Percentiles rank a stretch among this genome's conserved stretches.
These are phyloP conservation scores for Graptemys geographica DNA, from an alignment of 2,797 vertebrate species.

Conservation along the genomic window DNA sequence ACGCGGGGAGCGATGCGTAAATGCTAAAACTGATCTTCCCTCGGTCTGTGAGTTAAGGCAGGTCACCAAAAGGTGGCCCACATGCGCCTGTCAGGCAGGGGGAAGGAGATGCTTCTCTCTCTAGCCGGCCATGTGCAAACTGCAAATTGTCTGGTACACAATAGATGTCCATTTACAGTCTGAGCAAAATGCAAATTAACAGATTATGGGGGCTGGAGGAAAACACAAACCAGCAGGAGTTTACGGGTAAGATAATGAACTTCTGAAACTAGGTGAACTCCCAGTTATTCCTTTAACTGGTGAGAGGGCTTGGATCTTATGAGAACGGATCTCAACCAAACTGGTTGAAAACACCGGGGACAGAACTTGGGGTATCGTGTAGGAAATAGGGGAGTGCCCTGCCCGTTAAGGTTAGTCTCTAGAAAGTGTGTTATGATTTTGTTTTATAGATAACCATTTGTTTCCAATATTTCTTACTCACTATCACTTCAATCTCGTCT, in stretches of 20 bases:
- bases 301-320: not conserved
- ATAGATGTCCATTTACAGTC: not conserved
- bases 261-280: not conserved
- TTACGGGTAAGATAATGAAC: not conserved
- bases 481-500: not conserved
- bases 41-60: not conserved
- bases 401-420: not conserved
- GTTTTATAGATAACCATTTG: not conserved
- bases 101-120: not conserved
- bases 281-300: not conserved
- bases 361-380: not conserved
- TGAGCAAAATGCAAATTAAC: not conserved
- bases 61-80: too few relatives aligned
- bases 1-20: not conserved
- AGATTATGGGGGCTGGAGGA: too few relatives aligned
- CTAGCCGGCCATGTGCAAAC: not conserved
- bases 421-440: not conserved
- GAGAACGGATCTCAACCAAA: not conserved
- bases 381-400: not conserved
- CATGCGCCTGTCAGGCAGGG: not conserved
- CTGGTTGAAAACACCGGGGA: not conserved
- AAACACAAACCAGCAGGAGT: not conserved
- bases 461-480: not conserved
- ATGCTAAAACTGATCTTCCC: not conserved
- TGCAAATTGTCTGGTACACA: not conserved